Base-by-base conservation (phyloP, 2,888 invertebrate species). In the Trichogramma evanescens region DNA sequence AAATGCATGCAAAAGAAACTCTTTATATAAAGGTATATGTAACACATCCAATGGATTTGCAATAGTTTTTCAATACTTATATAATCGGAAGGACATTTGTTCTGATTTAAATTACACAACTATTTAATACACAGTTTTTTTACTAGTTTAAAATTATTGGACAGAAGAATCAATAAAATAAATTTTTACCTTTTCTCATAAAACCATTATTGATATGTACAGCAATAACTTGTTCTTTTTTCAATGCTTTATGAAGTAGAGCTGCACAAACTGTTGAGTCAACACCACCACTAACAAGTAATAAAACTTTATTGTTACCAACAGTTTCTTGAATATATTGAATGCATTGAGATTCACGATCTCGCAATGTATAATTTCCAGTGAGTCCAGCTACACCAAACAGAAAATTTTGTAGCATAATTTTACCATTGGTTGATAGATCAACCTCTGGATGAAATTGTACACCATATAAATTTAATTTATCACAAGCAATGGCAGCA, bases 241-340 rank as follows among this genome's bases (percentile, higher is more conserved):
- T 85, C 54, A 99, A 82, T 7, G 98, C 95, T 76, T 90, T 90
- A 77, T 93, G 89, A 56, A 99, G 82, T 63, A 99, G 81, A 38
- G 97, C 97, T 40, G 97, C 97, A 81, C 98, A 99, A 7, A 99
- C 99, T n/a, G 98, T 95, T 0, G 98, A 99, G 80, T 99, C 99
- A 5, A 99, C 99, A 40, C 99, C 99, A 26, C 99, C 99, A 77
- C 97, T 97, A 57, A 96, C 89, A 73, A 97, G 80, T 77, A 95
- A 86, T 80, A 95, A 82, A 62, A 95, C 96, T 86, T 95, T 96
- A 76, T 90, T 92, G 70, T 86, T 87, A 56, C 95, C 95, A 56
- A 96, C 96, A 56, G 88, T 86, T 41, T 93, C 89, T 70, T 85
- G 86, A 70, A 99, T 95, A 79, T 94, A 93, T 72, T 92, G 89